These are phyloP conservation scores for Drosophila niveifrons DNA, from an alignment of 2,888 invertebrate genomes.

Conservation along the genomic window DNA sequence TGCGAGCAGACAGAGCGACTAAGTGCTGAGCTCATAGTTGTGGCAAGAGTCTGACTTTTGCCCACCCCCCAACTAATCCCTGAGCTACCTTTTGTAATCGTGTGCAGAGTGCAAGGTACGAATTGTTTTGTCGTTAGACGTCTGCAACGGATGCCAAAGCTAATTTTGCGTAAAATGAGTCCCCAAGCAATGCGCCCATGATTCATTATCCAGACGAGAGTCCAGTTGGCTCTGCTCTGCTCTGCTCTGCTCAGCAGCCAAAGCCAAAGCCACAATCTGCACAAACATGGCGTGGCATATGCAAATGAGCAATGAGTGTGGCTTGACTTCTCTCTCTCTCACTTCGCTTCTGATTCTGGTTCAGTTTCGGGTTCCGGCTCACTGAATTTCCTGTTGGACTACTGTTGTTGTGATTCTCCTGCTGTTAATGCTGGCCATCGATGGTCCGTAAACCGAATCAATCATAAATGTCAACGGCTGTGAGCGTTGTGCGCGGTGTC, in stretches of 20 bases:
- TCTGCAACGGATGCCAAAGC: constrained; percentile 75
- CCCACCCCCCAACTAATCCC: constrained; percentile 19
- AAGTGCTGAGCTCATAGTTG: constrained; percentile 44
- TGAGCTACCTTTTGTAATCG: constrained; percentile 36
- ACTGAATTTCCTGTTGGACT: constrained; percentile 8
- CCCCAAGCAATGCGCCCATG: constrained; percentile 62
- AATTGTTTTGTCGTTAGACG: constrained; percentile 68
- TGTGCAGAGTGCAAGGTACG: constrained; percentile 35
- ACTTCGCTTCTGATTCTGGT: background rate
- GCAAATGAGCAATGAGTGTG: constrained; percentile 67
- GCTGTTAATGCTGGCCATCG: constrained; percentile 18
- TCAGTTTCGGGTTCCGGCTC: constrained; percentile 18
- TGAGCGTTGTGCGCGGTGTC: constrained; percentile 13
- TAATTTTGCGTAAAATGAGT: constrained; percentile 79
- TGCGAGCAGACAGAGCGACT: constrained; percentile 23
- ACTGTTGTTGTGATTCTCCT: constrained; percentile 8
- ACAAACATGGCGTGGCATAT: constrained; percentile 51
- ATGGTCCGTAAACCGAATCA: constrained; percentile 60
- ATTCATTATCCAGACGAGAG: constrained; percentile 60
- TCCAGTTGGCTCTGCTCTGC: constrained; percentile 12
- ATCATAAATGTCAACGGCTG: constrained; percentile 72
- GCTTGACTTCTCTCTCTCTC: background rate
- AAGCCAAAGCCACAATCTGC: constrained; percentile 38
- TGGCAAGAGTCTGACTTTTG: background rate
- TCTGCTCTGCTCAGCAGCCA: constrained; percentile 3